A percentile compares a stretch with the other conserved stretches of the same genome.
phyloP scores from a whole-genome alignment of 2,113 vertebrate genomes.

The Coracopsis vasa region DNA sequence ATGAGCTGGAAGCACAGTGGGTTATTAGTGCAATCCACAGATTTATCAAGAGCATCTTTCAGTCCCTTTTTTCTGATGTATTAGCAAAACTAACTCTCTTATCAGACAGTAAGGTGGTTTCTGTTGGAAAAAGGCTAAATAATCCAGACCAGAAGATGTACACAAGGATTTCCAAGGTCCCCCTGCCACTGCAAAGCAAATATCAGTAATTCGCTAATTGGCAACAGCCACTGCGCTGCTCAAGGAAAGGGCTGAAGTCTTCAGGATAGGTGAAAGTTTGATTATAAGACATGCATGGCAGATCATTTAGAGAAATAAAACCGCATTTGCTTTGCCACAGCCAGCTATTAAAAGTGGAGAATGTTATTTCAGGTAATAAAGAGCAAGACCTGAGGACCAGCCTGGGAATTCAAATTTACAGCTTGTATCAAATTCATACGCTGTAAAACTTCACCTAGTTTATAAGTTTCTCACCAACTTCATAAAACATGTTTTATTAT shows the following conservation, averaged over 20 bases:
- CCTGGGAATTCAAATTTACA: constrained; percentile 66
- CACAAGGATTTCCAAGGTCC: background rate
- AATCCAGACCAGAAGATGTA: background rate
- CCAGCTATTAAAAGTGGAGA: constrained; percentile 38
- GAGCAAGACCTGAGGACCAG: constrained; percentile 26
- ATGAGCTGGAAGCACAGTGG: background rate
- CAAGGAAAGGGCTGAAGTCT: background rate
- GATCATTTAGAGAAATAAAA: constrained; percentile 34
- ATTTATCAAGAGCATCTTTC: background rate
- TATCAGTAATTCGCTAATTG: background rate
- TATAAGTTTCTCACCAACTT: constrained; percentile 68
- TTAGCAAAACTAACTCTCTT: background rate
- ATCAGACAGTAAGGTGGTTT: background rate
- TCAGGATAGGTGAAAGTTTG: background rate
- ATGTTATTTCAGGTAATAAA: constrained; percentile 57
- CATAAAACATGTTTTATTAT: constrained; percentile 75
- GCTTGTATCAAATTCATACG: constrained; percentile 31
- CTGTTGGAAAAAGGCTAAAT: background rate
- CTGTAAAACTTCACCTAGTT: constrained; percentile 66
- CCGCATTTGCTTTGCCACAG: background rate
- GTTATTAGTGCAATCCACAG: background rate
- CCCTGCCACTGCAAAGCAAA: background rate
- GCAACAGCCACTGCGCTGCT: background rate
- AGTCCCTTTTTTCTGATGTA: background rate
- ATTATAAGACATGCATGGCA: background rate